Evolutionary conservation across 2,113 vertebrate species (phyloP), one percentile per base, ranked within the genome.

Genomic region (Promerops cafer): DNA sequence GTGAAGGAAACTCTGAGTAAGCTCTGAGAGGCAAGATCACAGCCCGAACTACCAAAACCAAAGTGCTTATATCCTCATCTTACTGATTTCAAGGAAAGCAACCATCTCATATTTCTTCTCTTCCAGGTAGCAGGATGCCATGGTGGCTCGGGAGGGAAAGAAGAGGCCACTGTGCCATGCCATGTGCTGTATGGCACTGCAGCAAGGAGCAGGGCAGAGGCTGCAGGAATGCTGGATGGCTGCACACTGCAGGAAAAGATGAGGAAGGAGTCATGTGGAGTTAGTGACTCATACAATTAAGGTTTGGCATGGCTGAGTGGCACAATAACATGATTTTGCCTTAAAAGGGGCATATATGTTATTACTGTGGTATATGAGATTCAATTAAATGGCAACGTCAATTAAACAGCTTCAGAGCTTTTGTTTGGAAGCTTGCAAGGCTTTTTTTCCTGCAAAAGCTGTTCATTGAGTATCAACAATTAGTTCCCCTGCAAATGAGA

Each of bases 371-470:
- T 45, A 35, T 57, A 27, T 13, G 69, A 66, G 23, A 63, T 40
- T 40, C 26, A 30, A 4, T 78, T 45, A 75, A 79, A 76, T 5
- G 13, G 42, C 47, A 71, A 4, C 0, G 0, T 71, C 26, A 63
- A 35, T 75, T 66, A 59, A 90, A 50, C 0, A 2, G 35, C 40
- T 31, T 65, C 42, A 74, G 64, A 61, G 37, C 28, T 57, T 33
- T 57, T 70, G n/a, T 68, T 13, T 74, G n/a, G 81, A 65, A 87
- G 45, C 26, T 77, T 63, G 37, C 49, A 61, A 33, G 27, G 45
- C 19, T 80, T 64, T 60, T 47, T 13, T 53, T 57, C 31, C 16
- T 69, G 40, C 33, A 56, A 21, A 71, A 72, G 57, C 47, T 65
- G 30, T 30, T 87, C 22, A 7, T 11, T 40, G 31, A 69, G 33